Evolutionary conservation across 1,140 invertebrate genomes (phyloP).

Genomic region (Ylistrum balloti): DNA sequence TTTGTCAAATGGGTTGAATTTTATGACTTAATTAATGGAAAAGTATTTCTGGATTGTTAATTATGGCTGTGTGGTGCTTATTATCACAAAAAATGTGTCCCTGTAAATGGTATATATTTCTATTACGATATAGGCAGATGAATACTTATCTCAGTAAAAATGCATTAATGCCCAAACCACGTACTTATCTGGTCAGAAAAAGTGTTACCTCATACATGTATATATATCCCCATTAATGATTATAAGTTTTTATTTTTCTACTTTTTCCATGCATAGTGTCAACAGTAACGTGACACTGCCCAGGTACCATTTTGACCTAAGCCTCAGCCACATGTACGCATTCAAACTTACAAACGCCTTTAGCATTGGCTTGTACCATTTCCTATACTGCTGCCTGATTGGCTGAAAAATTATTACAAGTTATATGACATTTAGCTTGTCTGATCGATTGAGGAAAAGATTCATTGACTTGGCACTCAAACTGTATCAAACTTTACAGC

Average conservation of each 20-base stretch:
- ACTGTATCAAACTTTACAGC: no score
- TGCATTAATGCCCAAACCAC: no score
- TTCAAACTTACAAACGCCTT: constrained; percentile 7
- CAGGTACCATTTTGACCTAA: background rate
- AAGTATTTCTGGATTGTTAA: no score
- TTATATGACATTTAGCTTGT: background rate
- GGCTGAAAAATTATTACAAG: constrained; percentile 10
- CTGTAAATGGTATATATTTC: no score
- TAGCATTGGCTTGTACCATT: constrained; percentile 33
- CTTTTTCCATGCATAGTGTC: background rate
- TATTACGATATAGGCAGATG: no score
- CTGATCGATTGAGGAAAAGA: background rate
- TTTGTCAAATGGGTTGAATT: no score
- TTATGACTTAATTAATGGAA: no score
- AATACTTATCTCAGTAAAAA: no score
- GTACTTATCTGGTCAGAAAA: background rate
- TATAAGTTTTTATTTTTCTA: background rate
- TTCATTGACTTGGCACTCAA: background rate
- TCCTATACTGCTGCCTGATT: constrained; percentile 24
- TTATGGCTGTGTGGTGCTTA: no score
- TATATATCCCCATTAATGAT: background rate
- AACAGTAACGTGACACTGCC: background rate
- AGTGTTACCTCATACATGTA: background rate
- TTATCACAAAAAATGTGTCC: no score
- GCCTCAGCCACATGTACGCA: background rate